These are phyloP conservation scores for Troglohyphantes excavatus DNA, from an alignment of 2,888 invertebrate genomes.

Conservation along the genomic window DNA sequence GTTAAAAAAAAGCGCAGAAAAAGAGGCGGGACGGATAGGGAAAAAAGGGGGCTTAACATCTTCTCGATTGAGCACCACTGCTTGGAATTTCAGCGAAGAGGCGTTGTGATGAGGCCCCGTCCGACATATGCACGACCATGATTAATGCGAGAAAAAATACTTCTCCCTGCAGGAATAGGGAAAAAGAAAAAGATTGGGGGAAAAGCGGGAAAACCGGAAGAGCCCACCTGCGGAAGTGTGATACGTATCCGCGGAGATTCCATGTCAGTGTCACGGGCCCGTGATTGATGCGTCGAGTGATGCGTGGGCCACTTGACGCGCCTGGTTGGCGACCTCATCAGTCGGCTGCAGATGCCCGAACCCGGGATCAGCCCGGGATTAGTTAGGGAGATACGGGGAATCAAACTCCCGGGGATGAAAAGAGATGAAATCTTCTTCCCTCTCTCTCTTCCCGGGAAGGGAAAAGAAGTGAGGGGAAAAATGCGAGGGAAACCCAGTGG, in stretches of 20 bases:
- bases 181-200: conserved; percentile 60
- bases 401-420: conserved; percentile 67
- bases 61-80: conserved; percentile 76
- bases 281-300: conserved; percentile 67
- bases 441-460: too few species aligned
- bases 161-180: conserved; percentile 59
- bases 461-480: too few species aligned
- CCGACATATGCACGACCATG: conserved; percentile 78
- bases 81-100: conserved; percentile 70
- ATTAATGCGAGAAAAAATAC: conserved; percentile 79
- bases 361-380: conserved; percentile 68
- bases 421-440: conserved; percentile 60
- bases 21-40: background rate
- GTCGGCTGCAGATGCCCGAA: conserved; percentile 20
- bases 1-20: conserved; percentile 10
- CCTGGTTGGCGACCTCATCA: conserved; percentile 76
- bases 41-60: conserved; percentile 70
- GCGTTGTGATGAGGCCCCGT: conserved; percentile 59
- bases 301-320: conserved; percentile 72
- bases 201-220: conserved; percentile 77
- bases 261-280: conserved; percentile 75
- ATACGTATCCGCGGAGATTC: conserved; percentile 79
- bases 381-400: conserved; percentile 75
- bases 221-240: conserved; percentile 79
- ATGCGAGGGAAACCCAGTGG: conserved; percentile 17